These are phyloP conservation scores for Progne subis DNA, from an alignment of 2,113 vertebrate genomes.

Conservation along the genomic window DNA sequence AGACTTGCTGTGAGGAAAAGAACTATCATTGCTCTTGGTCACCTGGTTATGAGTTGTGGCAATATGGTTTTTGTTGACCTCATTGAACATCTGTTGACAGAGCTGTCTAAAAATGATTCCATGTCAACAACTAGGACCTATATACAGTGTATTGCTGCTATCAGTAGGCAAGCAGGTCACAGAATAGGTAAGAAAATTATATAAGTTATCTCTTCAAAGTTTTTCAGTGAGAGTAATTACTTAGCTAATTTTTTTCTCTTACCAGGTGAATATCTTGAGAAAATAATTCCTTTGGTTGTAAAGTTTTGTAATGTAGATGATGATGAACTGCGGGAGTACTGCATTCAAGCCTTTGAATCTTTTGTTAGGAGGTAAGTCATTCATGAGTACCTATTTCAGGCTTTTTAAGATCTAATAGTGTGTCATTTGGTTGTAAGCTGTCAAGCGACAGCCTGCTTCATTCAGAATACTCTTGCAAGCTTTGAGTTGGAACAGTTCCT, in stretches of 20 bases:
- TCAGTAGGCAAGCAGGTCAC: conserved; percentile 98
- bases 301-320: conserved; percentile 99
- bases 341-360: conserved; percentile 99
- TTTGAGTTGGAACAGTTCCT: not conserved
- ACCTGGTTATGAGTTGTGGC: conserved; percentile 98
- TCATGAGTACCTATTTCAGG: not conserved
- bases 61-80: conserved; percentile 98
- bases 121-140: conserved; percentile 99
- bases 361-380: conserved; percentile 90
- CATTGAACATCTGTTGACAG: conserved; percentile 95
- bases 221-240: not conserved
- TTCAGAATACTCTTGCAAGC: not conserved
- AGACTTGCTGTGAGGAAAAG: conserved; percentile 98
- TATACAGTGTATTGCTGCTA: conserved; percentile 98
- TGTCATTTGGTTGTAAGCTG: not conserved
- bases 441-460: not conserved
- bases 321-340: conserved; percentile 95
- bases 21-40: conserved; percentile 98
- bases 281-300: conserved; percentile 98
- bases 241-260: conserved; percentile 10
- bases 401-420: not conserved
- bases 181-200: conserved; percentile 88
- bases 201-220: not conserved
- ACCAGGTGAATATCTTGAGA: conserved; percentile 95
- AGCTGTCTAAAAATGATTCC: conserved; percentile 96